phyloP scores from a whole-genome alignment of 2,113 vertebrate genomes.

The Smithornis capensis region DNA sequence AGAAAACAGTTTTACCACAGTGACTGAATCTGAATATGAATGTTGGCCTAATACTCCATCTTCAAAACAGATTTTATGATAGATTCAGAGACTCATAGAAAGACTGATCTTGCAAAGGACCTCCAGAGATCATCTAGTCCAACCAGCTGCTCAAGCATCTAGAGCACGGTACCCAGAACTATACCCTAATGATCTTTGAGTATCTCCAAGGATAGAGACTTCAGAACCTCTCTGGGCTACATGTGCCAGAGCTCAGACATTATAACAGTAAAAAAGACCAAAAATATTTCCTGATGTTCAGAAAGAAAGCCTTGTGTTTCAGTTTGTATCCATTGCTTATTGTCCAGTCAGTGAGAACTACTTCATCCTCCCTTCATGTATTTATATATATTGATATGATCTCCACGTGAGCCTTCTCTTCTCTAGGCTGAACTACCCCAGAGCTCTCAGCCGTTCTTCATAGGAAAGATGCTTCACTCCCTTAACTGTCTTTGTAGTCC shows the following conservation, averaged over 20 bases:
- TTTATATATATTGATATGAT: neutral
- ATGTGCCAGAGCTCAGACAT: neutral
- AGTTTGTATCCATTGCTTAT: neutral
- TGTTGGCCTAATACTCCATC: neutral
- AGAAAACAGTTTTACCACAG: neutral
- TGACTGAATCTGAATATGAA: neutral
- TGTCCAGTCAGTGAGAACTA: neutral
- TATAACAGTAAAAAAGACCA: neutral
- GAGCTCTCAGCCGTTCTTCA: neutral
- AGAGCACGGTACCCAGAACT: accelerated
- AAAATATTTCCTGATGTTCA: neutral
- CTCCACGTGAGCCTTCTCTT: neutral
- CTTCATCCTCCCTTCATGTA: neutral
- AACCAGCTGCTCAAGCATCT: neutral
- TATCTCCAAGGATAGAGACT: neutral
- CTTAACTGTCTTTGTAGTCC: neutral
- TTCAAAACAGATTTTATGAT: neutral
- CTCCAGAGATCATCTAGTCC: neutral
- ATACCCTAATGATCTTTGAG: neutral
- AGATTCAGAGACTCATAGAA: neutral
- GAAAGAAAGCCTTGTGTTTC: neutral
- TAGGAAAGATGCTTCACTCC: neutral
- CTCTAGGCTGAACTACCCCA: neutral
- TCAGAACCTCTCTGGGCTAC: neutral
- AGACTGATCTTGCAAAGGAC: neutral